These are phyloP conservation scores for Rhabdornis inornatus DNA, from an alignment of 2,113 vertebrate species.

Conservation along the genomic window DNA sequence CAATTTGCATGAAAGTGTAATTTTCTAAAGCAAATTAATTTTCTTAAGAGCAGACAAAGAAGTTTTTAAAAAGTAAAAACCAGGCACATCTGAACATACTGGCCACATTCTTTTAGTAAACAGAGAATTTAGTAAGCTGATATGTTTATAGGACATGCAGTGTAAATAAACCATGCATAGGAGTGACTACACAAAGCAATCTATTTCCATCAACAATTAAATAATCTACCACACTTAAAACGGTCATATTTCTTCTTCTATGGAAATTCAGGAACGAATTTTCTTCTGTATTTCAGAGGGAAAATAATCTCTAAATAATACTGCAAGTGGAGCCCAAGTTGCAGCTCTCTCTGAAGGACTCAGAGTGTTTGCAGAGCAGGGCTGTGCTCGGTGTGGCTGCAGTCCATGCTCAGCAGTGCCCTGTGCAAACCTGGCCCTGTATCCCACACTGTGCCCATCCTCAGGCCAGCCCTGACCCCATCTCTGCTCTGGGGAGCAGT, in stretches of 20 bases:
- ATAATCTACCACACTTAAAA: not conserved
- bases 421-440: too few relatives aligned
- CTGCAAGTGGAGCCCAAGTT: not conserved
- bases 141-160: not conserved
- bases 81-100: not conserved
- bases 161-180: not conserved
- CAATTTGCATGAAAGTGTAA: not conserved
- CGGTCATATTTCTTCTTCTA: not conserved
- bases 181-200: not conserved
- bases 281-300: not conserved
- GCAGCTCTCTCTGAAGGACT: not conserved
- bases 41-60: not conserved
- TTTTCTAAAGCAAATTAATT: conserved; percentile 58
- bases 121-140: not conserved
- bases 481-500: not conserved
- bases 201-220: not conserved
- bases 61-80: not conserved
- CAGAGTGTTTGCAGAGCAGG: not conserved
- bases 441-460: not conserved
- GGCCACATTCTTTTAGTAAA: not conserved
- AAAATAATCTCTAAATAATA: not conserved
- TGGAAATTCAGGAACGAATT: not conserved
- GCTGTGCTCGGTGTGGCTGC: not conserved
- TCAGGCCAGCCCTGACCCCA: not conserved
- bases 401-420: not conserved